A percentile compares a stretch with the other conserved stretches of the same genome.
Conservation (phyloP, 2,797 vertebrate genomes). For the Myotis vivesi region DNA sequence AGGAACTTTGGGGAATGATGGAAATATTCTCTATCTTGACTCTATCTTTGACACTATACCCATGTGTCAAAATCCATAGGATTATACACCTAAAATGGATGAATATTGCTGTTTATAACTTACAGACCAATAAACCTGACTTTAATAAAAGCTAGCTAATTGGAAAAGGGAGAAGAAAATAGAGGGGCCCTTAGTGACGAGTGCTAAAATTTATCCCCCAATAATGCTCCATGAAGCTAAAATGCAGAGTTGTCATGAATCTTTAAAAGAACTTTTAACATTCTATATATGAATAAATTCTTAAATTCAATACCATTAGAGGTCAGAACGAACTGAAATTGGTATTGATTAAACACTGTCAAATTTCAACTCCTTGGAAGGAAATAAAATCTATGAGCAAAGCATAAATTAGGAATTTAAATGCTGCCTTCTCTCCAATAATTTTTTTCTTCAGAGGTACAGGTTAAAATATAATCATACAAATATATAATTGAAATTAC, state of each 20-base stretch:
- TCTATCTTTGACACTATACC: too few species aligned
- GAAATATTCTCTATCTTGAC: background rate
- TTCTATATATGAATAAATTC: constrained; percentile 63
- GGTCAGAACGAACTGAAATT: constrained; percentile 65
- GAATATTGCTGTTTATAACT: background rate
- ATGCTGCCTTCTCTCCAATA: background rate
- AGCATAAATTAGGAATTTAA: constrained; percentile 67
- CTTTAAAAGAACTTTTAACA: constrained; percentile 42
- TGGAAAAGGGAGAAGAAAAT: constrained; percentile 17
- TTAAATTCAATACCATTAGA: constrained; percentile 50
- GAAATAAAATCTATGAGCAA: constrained; percentile 28
- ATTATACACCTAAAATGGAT: background rate
- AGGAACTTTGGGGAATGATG: background rate
- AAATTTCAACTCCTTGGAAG: constrained; percentile 53
- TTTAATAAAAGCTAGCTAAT: constrained; percentile 13
- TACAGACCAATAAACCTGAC: background rate
- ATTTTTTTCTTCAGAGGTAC: background rate
- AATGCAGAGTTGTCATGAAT: constrained; percentile 41
- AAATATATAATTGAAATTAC: constrained; percentile 28
- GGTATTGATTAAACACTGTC: constrained; percentile 63
- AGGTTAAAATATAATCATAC: constrained; percentile 26
- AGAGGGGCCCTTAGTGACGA: background rate
- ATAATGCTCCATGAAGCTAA: constrained; percentile 47
- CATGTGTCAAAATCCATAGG: background rate
- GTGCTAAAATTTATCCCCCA: constrained; percentile 34